Conservation (phyloP, 2,888 invertebrate genomes). For the Agrochola macilenta region DNA sequence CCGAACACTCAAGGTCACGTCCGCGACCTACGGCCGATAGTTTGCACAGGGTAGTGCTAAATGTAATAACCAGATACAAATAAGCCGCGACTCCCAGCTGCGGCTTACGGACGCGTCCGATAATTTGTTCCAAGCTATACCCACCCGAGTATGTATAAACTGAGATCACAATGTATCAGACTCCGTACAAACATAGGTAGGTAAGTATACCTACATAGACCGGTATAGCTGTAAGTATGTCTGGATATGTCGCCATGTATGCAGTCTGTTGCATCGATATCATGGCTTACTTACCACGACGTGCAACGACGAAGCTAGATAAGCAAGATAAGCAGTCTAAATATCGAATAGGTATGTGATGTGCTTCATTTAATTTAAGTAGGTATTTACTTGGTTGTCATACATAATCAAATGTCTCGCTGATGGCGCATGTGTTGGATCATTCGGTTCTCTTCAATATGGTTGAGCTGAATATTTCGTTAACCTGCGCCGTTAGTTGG, state of each 20-base stretch:
- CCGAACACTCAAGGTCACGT: no score
- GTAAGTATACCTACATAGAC: no score
- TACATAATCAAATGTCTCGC: neutral
- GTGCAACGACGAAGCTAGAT: neutral
- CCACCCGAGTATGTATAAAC: no score
- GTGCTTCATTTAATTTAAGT: neutral
- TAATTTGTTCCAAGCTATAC: no score
- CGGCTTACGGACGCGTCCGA: no score
- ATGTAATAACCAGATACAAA: no score
- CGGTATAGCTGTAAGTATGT: no score
- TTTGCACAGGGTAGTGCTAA: no score
- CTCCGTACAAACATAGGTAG: no score
- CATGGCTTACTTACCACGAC: neutral
- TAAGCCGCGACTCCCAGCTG: no score
- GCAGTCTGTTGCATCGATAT: neutral
- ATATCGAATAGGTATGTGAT: neutral
- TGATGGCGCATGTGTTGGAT: neutral
- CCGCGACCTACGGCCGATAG: no score
- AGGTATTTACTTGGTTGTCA: neutral
- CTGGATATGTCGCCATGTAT: neutral
- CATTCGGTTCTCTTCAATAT: neutral
- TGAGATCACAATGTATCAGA: no score
- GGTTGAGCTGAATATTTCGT: neutral
- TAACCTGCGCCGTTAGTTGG: neutral
- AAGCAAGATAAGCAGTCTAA: neutral